phyloP scores from a whole-genome alignment of 1,140 invertebrate genomes.

The Bicyclus anynana region DNA sequence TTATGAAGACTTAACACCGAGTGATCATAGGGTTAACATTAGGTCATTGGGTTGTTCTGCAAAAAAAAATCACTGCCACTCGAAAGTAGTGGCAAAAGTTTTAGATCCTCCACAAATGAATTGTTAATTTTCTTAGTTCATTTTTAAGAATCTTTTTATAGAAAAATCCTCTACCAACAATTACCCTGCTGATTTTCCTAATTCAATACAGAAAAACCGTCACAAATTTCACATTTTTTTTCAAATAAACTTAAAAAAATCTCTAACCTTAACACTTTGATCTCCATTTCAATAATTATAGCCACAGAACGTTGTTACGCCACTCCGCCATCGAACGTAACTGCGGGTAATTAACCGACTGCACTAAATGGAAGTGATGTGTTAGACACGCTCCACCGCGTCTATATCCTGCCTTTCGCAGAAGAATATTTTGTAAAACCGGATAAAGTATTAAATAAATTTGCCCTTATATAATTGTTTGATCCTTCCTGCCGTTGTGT shows the following conservation, averaged over 20 bases:
- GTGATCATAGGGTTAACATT: too few species aligned
- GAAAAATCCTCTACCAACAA: too few species aligned
- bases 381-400: constrained; percentile 6
- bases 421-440: background rate
- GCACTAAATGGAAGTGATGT: constrained; percentile 8
- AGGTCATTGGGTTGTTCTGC: too few species aligned
- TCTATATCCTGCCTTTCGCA: constrained; percentile 17
- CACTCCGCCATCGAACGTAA: background rate
- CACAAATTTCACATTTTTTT: too few species aligned
- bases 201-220: too few species aligned
- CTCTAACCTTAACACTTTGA: constrained; percentile 15
- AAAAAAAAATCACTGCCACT: too few species aligned
- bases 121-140: too few species aligned
- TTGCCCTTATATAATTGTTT: background rate
- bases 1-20: too few species aligned
- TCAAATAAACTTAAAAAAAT: background rate
- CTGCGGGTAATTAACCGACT: background rate
- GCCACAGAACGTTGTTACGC: background rate
- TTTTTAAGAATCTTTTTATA: too few species aligned
- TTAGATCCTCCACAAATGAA: too few species aligned
- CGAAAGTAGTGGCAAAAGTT: too few species aligned
- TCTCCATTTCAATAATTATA: constrained; percentile 14
- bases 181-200: too few species aligned
- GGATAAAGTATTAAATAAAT: background rate
- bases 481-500: background rate